Evolutionary conservation across 2,113 vertebrate species (phyloP).

Genomic region (Hirundichthys speculiger): DNA sequence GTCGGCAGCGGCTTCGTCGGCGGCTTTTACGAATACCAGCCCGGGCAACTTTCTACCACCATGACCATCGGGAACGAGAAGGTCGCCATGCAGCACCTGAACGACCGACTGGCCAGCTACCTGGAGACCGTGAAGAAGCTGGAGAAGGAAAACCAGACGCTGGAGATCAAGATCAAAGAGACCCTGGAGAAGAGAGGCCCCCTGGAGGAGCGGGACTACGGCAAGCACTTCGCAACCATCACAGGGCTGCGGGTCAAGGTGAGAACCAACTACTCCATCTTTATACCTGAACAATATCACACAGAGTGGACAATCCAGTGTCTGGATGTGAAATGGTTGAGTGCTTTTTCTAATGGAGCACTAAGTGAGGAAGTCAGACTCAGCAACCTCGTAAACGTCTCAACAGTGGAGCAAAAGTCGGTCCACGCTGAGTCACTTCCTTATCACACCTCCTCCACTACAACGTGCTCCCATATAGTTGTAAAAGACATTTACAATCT

Average conservation of each 20-base stretch:
- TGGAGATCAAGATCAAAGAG: slow-evolving; percentile 79
- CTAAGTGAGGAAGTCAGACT: no score
- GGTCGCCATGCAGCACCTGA: slow-evolving; percentile 77
- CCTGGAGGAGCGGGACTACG: slow-evolving; percentile 64
- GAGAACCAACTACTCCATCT: slow-evolving; percentile 22
- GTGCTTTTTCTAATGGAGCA: no score
- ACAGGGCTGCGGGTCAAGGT: slow-evolving; percentile 76
- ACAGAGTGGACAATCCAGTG: background rate
- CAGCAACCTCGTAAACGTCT: background rate
- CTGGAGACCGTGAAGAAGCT: slow-evolving; percentile 78
- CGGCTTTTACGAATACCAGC: slow-evolving; percentile 28
- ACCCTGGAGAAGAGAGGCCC: slow-evolving; percentile 72
- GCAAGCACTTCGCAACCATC: slow-evolving; percentile 65
- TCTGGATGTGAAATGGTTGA: no score
- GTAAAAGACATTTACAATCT: slow-evolving; percentile 23
- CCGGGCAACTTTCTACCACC: background rate
- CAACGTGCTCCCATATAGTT: background rate
- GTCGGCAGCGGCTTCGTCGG: slow-evolving; percentile 36
- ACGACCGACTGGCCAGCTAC: slow-evolving; percentile 80
- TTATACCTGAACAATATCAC: background rate
- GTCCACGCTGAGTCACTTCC: background rate
- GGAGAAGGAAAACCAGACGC: slow-evolving; percentile 75
- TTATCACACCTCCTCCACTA: background rate
- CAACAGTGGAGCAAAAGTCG: slow-evolving; percentile 22
- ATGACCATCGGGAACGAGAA: slow-evolving; percentile 74